Base-by-base conservation (phyloP, 2,797 vertebrate genomes). In the Balearica regulorum region DNA sequence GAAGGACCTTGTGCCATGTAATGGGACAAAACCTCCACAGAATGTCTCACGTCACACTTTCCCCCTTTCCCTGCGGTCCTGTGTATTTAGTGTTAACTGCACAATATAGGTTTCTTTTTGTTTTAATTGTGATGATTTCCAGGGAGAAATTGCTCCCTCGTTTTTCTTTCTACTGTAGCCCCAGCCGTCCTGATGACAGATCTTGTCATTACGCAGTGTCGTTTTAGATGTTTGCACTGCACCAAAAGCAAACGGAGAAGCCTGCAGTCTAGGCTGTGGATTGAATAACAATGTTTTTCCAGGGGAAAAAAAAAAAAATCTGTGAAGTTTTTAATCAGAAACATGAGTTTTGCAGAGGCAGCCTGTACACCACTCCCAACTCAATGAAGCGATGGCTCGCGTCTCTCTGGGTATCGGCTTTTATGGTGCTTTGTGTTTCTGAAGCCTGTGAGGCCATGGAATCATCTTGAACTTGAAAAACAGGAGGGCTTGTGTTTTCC, bases 211-310 rank as follows among this genome's bases (percentile, higher is more conserved):
- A 91, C 77, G 84, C 2, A 16, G 90, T 95, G 94, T 96, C 89
- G 60, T 94, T 97, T 94, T 76, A 91, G 94, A 97, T 93, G 94
- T 97, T 97, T 97, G 93, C 93, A 79, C 89, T 94, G 94, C 94
- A 97, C 94, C 93, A 91, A 95, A 95, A 95, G 95, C 97, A 97
- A 96, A 96, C 35, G 39, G 87, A 97, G 89, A 90, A 94, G 90
- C 91, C 95, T 96, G 90, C 94, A 96, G 90, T 86, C 68, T 89
- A 57, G 81, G 86, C 88, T 97, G 92, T 84, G 94, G 83, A 82
- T 93, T 91, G 94, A 97, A 97, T 97, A 97, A 93, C 94, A 96
- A 95, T 96, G 87, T 90, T 88, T 96, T 91, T 92, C 84, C 64
- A 92, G 69, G 26, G 61, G 24, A 31, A 3, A 55, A 37, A 88